Evolutionary conservation across 2,113 vertebrate genomes (phyloP).

Genomic region (Puma concolor): DNA sequence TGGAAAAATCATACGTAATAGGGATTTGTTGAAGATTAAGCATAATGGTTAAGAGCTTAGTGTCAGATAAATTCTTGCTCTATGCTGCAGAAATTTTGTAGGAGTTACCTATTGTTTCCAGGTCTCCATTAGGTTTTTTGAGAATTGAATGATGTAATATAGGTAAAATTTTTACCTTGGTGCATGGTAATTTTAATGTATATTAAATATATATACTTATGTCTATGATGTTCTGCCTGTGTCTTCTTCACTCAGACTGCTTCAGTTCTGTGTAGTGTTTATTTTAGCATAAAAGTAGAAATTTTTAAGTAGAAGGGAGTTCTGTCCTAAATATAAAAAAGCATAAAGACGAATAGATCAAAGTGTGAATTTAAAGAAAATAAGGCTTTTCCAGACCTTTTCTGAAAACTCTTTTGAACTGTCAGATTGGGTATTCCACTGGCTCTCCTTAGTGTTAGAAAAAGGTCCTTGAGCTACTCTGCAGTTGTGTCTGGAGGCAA

Average conservation of each 20-base stretch:
- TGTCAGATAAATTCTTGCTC: constrained; percentile 11
- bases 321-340: background rate
- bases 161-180: background rate
- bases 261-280: background rate
- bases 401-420: background rate
- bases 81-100: background rate
- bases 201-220: background rate
- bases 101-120: background rate
- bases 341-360: background rate
- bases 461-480: background rate
- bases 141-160: background rate
- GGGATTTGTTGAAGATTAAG: background rate
- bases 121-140: background rate
- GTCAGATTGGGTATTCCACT: background rate
- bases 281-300: background rate
- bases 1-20: background rate
- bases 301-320: background rate
- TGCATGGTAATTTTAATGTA: background rate
- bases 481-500: background rate
- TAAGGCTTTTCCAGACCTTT: background rate
- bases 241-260: background rate
- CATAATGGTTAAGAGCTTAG: background rate
- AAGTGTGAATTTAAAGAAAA: background rate
- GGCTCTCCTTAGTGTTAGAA: background rate
- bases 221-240: background rate